These are phyloP conservation scores for Chionoecetes opilio DNA, from an alignment of 1,140 invertebrate genomes.

Conservation along the genomic window DNA sequence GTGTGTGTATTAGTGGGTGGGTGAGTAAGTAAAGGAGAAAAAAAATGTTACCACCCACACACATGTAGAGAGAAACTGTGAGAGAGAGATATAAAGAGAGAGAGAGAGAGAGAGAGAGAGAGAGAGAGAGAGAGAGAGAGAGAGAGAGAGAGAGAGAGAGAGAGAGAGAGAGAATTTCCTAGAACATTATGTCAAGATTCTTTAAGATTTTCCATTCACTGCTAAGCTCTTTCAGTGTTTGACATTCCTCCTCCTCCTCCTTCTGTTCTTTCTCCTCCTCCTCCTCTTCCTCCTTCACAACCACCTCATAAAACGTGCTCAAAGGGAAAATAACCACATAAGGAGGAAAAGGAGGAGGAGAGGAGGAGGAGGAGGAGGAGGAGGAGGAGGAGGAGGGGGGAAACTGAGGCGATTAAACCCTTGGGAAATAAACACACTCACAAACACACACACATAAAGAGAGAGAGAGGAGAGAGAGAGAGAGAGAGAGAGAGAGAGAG, in stretches of 20 bases:
- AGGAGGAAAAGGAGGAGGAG: background rate
- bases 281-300: background rate
- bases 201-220: too few relatives aligned
- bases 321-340: background rate
- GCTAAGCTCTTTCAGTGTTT: too few relatives aligned
- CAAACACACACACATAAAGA: background rate
- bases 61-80: constrained; percentile 52
- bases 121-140: constrained; percentile 62
- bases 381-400: background rate
- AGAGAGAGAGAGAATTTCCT: background rate
- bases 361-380: background rate
- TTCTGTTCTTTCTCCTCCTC: background rate
- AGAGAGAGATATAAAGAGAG: constrained; percentile 49
- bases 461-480: too few relatives aligned
- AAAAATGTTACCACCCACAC: constrained; percentile 16
- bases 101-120: constrained; percentile 59
- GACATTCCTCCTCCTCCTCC: too few relatives aligned
- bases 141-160: constrained; percentile 54
- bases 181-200: too few relatives aligned
- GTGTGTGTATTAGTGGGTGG: background rate
- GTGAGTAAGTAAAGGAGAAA: background rate
- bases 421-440: background rate
- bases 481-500: background rate
- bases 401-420: background rate
- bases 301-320: background rate